phyloP scores from a whole-genome alignment of 2,888 invertebrate species.

The Clunio marinus region DNA sequence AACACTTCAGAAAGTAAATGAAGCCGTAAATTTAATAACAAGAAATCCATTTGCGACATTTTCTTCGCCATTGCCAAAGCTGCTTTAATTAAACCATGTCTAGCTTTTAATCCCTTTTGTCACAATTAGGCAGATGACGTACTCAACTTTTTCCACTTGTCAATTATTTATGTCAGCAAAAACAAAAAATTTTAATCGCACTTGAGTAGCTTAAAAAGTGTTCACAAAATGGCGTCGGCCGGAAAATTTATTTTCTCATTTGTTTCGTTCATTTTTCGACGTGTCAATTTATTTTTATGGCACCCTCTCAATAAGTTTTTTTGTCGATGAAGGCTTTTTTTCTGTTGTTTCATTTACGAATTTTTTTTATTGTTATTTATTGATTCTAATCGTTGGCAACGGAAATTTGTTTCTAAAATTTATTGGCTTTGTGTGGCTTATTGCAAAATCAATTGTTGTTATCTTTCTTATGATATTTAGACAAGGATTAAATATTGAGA shows the following conservation, averaged over 20 bases:
- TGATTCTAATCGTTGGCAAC: slow-evolving; percentile 30
- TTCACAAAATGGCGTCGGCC: slow-evolving; percentile 6
- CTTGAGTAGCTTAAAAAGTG: too few relatives aligned
- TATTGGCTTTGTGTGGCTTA: not conserved
- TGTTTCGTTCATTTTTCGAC: not conserved
- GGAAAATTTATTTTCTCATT: not conserved
- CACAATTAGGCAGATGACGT: too few relatives aligned
- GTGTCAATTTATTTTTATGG: not conserved
- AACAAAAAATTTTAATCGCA: too few relatives aligned
- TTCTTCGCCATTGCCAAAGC: too few relatives aligned
- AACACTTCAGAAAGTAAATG: slow-evolving; percentile 26
- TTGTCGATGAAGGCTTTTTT: not conserved
- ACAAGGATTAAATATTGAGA: too few relatives aligned
- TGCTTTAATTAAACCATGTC: too few relatives aligned
- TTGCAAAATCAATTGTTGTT: not conserved
- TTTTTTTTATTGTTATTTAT: slow-evolving; percentile 26
- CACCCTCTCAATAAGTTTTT: not conserved
- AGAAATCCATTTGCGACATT: not conserved
- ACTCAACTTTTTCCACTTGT: too few relatives aligned
- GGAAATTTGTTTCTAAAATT: not conserved
- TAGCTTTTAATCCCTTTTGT: too few relatives aligned
- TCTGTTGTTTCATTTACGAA: not conserved
- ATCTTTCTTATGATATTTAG: too few relatives aligned
- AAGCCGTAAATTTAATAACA: slow-evolving; percentile 17
- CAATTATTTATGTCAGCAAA: too few relatives aligned